Evolutionary conservation across 2,113 vertebrate species (phyloP), one percentile per base, ranked within the genome.

Genomic region (Glareola pratincola): DNA sequence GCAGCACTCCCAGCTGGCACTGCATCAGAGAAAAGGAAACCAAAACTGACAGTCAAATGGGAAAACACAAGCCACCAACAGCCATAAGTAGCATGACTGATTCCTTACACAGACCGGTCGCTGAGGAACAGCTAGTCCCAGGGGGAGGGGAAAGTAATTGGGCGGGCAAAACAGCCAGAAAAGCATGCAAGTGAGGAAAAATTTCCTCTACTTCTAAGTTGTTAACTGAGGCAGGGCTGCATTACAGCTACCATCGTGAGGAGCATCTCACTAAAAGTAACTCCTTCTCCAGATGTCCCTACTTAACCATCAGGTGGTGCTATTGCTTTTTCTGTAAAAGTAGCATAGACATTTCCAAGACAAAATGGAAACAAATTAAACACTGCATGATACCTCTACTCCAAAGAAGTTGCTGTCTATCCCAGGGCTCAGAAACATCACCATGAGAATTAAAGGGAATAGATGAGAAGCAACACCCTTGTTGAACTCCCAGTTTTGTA

Each of bases 1-100:
- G 99, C 67, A 99, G 98, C 63, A 99, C 99, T 6, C 99, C 99
- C 63, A 99, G 98, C 98, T 99, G 99, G 85, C 99, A 99, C 99
- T 99, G 88, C 30, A 45, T 56, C 23, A 48, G 24, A 95, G 39
- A 79, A 78, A 78, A 93, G 60, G 67, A 94, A 85, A 93, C n/a
- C 6, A 57, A 87, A 60, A 71, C 34, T 34, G 20, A 75, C 11
- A 80, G 36, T 75, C 11, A 68, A 87, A 45, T n/a, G 9, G 34
- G 5, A 82, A 89, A 68, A 67, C 9, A 56, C 1, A 16, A 88
- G 45, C 19, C 17, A 64, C 27, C 24, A 63, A 84, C 12, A 91
- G n/a, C 13, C 63, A 43, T 30, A 64, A 36, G 39, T 29, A 85
- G 74, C 18, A 23, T 2, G 29, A 60, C 20, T 24, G 47, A 79